phyloP scores from a whole-genome alignment of 2,113 vertebrate genomes.

The Trichechus manatus region DNA sequence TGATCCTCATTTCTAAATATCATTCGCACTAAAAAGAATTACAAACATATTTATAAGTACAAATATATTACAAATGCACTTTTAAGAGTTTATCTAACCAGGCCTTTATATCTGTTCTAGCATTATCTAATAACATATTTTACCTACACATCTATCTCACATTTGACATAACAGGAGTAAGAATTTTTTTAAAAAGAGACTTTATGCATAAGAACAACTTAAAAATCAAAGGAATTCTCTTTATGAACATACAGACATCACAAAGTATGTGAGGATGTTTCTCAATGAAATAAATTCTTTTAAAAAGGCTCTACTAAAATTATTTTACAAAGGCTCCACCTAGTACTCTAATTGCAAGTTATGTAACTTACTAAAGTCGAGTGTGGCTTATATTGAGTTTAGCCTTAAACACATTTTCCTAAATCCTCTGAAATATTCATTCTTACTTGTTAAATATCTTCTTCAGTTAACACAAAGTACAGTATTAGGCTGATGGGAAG shows the following conservation, averaged over 20 bases:
- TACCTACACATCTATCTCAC: neutral
- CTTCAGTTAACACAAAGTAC: neutral
- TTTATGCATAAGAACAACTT: neutral
- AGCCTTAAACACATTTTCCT: neutral
- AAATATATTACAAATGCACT: slow-evolving; percentile 4
- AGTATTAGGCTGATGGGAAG: neutral
- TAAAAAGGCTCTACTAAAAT: neutral
- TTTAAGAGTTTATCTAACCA: slow-evolving; percentile 17
- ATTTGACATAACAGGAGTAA: neutral
- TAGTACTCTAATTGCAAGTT: neutral
- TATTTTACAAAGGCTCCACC: neutral
- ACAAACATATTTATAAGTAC: neutral
- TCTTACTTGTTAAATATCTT: neutral
- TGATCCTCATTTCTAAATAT: neutral
- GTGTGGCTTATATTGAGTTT: neutral
- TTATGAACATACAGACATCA: neutral
- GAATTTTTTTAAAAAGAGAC: neutral
- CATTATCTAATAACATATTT: slow-evolving; percentile 32
- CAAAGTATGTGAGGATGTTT: neutral
- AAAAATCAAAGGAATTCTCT: slow-evolving; percentile 17
- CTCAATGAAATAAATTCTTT: slow-evolving; percentile 4
- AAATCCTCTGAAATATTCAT: neutral
- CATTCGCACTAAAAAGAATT: neutral
- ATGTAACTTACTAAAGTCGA: neutral
- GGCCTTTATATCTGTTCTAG: neutral